Percentiles rank a stretch among this genome's conserved stretches.
These are phyloP conservation scores for Nomada hirtipes DNA, from an alignment of 2,888 invertebrate genomes.

Conservation along the genomic window DNA sequence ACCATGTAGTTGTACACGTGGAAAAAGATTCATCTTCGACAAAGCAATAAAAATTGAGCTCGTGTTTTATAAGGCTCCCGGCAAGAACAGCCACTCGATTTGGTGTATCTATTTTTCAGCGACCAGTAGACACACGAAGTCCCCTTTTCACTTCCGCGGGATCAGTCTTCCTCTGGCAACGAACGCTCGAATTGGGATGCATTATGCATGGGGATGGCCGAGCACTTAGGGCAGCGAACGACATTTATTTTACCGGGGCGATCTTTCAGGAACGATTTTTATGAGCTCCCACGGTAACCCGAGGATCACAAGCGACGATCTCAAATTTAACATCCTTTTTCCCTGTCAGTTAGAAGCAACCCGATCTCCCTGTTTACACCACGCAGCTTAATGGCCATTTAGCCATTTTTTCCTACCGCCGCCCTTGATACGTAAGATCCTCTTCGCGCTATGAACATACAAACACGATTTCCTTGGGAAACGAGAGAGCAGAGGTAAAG, in stretches of 20 bases:
- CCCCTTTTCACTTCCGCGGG: neutral
- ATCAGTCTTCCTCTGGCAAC: slow-evolving; percentile 33
- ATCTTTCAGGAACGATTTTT: slow-evolving; percentile 47
- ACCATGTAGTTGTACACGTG: no score
- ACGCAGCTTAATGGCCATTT: slow-evolving; percentile 33
- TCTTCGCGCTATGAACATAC: neutral
- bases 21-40: slow-evolving; percentile 7
- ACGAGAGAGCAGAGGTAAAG: no score
- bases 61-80: slow-evolving; percentile 12
- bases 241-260: slow-evolving; percentile 30
- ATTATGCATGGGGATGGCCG: slow-evolving; percentile 30
- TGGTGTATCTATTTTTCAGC: slow-evolving; percentile 28
- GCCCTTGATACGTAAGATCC: neutral
- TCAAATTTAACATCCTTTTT: slow-evolving; percentile 24
- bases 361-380: slow-evolving; percentile 3
- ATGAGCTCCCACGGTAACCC: slow-evolving; percentile 9
- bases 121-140: neutral
- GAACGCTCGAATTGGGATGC: slow-evolving; percentile 21
- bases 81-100: slow-evolving; percentile 6
- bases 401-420: neutral
- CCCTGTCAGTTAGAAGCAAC: neutral
- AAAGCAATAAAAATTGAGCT: neutral
- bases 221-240: slow-evolving; percentile 22
- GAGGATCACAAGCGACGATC: slow-evolving; percentile 1
- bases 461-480: neutral